Evolutionary conservation across 2,888 invertebrate genomes (phyloP).

Genomic region (Agonopterix heracliana): DNA sequence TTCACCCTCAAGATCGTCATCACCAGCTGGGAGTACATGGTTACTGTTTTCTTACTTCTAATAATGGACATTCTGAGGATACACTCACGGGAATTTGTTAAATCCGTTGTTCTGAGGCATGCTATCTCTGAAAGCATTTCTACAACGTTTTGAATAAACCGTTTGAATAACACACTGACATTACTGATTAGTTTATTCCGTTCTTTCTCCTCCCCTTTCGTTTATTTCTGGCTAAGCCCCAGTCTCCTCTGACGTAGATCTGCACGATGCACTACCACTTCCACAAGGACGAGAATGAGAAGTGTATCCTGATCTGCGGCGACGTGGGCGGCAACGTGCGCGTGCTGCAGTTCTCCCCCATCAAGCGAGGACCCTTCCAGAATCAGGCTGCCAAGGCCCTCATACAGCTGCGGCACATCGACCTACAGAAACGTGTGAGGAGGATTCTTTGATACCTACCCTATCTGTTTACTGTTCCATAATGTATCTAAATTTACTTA

Average conservation of each 20-base stretch:
- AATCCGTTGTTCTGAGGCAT: too few species aligned
- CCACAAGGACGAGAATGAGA: conserved; percentile 66
- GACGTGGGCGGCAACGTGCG: conserved; percentile 84
- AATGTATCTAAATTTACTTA: too few species aligned
- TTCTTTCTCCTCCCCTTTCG: too few species aligned
- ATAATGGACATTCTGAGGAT: too few species aligned
- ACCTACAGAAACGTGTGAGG: conserved; percentile 62
- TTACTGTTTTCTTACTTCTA: conserved; percentile 4
- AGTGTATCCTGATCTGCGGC: conserved; percentile 81
- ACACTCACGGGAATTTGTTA: background rate
- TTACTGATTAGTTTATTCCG: too few species aligned
- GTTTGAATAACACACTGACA: too few species aligned
- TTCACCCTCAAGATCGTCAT: conserved; percentile 84
- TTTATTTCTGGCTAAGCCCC: too few species aligned
- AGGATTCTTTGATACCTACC: background rate
- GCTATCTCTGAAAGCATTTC: background rate
- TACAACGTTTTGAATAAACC: background rate
- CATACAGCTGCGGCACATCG: conserved; percentile 75
- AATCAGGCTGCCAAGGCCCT: conserved; percentile 79
- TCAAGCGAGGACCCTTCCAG: conserved; percentile 82
- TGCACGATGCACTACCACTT: conserved; percentile 78
- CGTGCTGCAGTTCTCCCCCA: conserved; percentile 77
- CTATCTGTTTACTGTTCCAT: background rate
- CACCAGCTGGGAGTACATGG: conserved; percentile 79
- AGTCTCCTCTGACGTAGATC: conserved; percentile 32